These are phyloP conservation scores for Hyalella azteca DNA, from an alignment of 2,888 invertebrate species.

Conservation along the genomic window DNA sequence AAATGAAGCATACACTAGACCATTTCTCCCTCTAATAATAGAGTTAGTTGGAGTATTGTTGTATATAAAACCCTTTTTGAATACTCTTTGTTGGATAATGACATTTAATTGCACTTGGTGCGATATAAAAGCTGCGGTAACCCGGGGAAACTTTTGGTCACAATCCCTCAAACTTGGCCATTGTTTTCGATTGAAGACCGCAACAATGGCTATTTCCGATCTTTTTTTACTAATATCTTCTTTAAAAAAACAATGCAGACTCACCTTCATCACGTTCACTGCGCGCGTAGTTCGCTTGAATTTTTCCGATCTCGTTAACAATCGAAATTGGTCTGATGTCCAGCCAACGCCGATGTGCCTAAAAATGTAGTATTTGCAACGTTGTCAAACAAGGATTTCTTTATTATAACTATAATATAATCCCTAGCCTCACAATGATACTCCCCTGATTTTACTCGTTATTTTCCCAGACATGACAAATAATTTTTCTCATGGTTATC, in stretches of 20 bases:
- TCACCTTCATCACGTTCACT: neutral
- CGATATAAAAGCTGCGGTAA: too few relatives aligned
- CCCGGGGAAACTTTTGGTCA: too few relatives aligned
- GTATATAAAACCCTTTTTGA: too few relatives aligned
- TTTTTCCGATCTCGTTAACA: neutral
- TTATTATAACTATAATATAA: neutral
- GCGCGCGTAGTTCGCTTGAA: neutral
- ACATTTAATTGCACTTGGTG: too few relatives aligned
- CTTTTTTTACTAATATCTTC: too few relatives aligned
- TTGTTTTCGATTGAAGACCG: too few relatives aligned
- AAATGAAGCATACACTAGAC: too few relatives aligned
- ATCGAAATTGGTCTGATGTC: neutral
- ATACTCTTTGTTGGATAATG: too few relatives aligned
- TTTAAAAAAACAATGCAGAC: neutral
- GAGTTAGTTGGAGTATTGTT: too few relatives aligned
- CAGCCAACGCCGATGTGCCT: conserved; percentile 6
- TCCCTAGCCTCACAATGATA: neutral
- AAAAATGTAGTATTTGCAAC: neutral
- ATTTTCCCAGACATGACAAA: neutral
- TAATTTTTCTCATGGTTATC: neutral
- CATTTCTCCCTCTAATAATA: too few relatives aligned
- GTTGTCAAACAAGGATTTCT: neutral
- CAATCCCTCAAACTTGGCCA: too few relatives aligned
- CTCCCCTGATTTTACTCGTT: neutral
- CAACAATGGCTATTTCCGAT: too few relatives aligned